Percentiles rank a stretch among this genome's conserved stretches.
Evolutionary conservation across 2,797 vertebrate genomes (phyloP).

Genomic region (Taenioides sp.): DNA sequence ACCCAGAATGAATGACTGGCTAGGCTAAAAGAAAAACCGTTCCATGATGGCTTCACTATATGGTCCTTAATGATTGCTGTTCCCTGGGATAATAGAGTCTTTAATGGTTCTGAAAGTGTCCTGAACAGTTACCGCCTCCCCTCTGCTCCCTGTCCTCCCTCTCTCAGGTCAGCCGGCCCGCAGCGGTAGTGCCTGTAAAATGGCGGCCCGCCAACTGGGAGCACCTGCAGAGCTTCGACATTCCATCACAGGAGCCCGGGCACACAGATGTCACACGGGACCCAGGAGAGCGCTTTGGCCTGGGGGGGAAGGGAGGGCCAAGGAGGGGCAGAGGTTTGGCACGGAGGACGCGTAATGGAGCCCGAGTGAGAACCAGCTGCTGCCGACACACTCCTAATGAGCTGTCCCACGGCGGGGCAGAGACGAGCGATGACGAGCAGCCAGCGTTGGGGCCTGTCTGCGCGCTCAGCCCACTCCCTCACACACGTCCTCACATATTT

Average conservation of each 20-base stretch:
- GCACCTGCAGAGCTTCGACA: constrained; percentile 76
- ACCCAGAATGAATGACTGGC: background rate
- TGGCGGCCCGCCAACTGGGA: constrained; percentile 56
- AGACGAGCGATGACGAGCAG: constrained; percentile 66
- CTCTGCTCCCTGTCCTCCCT: constrained; percentile 12
- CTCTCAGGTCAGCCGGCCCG: constrained; percentile 39
- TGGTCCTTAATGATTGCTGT: background rate
- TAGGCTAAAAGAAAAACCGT: background rate
- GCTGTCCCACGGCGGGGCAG: constrained; percentile 63
- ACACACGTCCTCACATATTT: constrained; percentile 33
- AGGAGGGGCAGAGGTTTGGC: constrained; percentile 57
- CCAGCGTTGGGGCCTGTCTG: constrained; percentile 48
- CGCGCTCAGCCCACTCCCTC: constrained; percentile 34
- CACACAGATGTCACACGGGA: constrained; percentile 76
- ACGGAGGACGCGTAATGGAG: constrained; percentile 59
- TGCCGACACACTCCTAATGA: constrained; percentile 70
- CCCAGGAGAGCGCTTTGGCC: constrained; percentile 61
- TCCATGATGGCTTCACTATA: background rate
- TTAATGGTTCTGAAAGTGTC: background rate
- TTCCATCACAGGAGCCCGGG: constrained; percentile 76
- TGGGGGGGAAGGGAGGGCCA: constrained; percentile 45
- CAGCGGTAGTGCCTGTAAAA: constrained; percentile 35
- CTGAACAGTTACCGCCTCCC: constrained; percentile 29
- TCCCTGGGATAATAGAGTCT: background rate
- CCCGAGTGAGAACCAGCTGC: constrained; percentile 69